Base-by-base conservation (phyloP, 2,888 invertebrate species). In the Operophtera brumata region DNA sequence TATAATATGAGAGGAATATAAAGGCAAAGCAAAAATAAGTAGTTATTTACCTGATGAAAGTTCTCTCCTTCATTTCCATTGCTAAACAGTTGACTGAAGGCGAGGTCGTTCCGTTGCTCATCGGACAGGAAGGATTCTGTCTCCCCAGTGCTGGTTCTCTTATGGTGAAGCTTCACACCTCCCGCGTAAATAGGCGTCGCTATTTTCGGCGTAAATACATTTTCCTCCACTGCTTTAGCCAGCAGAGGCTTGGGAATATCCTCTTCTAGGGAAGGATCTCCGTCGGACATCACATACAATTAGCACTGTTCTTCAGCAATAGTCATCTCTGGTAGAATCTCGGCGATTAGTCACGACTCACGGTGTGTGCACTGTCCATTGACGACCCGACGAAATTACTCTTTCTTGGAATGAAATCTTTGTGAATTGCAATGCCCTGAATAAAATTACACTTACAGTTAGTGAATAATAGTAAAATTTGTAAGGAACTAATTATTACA, bases 191-290 rank as follows among this genome's bases (percentile, higher is more conserved):
- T 79, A 47, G 89, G 89, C 36, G 89, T 86, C 7, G 83, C 67
- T 80, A 89, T 82, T 73, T 88, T 89, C 44, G 90, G 88, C 26
- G 86, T 85, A 62, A 86, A 90, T 56, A 89, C 87, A 87, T 89
- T 86, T 57, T 86, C 88, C 61, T 89, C 89, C 6, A 26, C 48
- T 6, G 73, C 70, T 60, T 70, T 78, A 44, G 78, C 80, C 25
- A 89, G 69, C 59, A 90, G 72, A 55, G 88, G 84, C 66, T 82
- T 82, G 14, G 90, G 90, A 51, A 86, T 72, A 64, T 87, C 88
- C 72, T 91, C 90, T 74, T 90, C 91, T 42, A 91, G 80, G 53
- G 91, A 91, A 69, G 91, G 91, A 64, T 87, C 86, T 41, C 90
- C 90, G 85, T 91, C 91, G 71, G 91, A 91, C 91, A 91, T 91